Base-by-base conservation (phyloP, 2,888 invertebrate species). In the Octodonta nipae region DNA sequence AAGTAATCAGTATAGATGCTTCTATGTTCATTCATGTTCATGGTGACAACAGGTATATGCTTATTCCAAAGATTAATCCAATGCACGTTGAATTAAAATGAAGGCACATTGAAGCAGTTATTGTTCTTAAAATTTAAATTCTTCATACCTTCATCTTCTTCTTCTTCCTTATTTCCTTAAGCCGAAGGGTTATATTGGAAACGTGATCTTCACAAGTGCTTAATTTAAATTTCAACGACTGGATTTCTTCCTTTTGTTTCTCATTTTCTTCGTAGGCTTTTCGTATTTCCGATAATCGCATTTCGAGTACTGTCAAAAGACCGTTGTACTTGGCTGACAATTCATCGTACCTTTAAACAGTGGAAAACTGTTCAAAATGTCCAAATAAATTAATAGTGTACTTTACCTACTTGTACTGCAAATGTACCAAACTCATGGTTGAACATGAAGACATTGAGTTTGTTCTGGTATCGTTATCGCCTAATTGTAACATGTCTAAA, bases 351-450 rank as follows among this genome's bases (percentile, higher is more conserved):
- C 56, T 58, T 24, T 17, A 42, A 35, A 22, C 4, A 22, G 22
- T 10, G 4, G 11, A n/a, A n/a, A 4, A 22, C 22, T n/a, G 11
- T 4, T 22, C 22, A 3, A 4, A 22, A 11, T 22, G n/a, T 4
- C n/a, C n/a, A 12, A 30, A 30, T 13, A 30, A 20, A 30, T 20
- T 10, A 30, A 5, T 2, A 3, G 10, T 11, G 11, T 22, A 22
- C 22, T 33, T 33, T 5, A 57, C 64, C 61, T 49, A 70, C 68
- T 69, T 67, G 45, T 66, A 68, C 44, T 70, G 70, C 8, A 71
- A 54, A 46, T 68, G 66, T 5, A 68, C 65, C 41, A 70, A 64
- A 50, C 68, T 70, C 58, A 66, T 64, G 2, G 67, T 66, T 1
- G 69, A 68, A 60, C 65, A 66, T n/a, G 68, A 61, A 20, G 64